These are phyloP conservation scores for Myotis myotis DNA, from an alignment of 2,797 vertebrate genomes.

Conservation along the genomic window DNA sequence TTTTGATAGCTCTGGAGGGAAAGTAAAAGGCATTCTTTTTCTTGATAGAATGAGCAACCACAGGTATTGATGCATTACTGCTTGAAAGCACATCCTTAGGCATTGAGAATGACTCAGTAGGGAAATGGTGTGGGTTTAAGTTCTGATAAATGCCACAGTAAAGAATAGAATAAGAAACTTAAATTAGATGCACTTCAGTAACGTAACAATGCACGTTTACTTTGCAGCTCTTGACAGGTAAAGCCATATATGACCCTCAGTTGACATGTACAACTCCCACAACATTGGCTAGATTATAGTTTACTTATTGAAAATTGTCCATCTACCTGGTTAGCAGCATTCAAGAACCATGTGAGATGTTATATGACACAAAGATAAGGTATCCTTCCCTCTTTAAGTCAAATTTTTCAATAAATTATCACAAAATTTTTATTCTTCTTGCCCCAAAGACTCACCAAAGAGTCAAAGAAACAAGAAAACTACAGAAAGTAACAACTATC, in stretches of 20 bases:
- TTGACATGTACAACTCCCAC: constrained; percentile 22
- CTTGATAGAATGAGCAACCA: constrained; percentile 76
- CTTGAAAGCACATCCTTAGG: constrained; percentile 84
- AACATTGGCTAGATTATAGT: constrained; percentile 54
- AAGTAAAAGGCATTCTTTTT: constrained; percentile 66
- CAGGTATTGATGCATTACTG: constrained; percentile 76
- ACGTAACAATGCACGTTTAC: constrained; percentile 48
- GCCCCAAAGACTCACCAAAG: constrained; percentile 12
- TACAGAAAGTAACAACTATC: not conserved
- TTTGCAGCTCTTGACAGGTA: constrained; percentile 56
- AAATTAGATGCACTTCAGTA: constrained; percentile 74
- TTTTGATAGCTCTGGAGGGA: constrained; percentile 82
- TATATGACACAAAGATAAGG: constrained; percentile 50
- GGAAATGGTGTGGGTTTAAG: constrained; percentile 81
- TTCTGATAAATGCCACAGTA: constrained; percentile 82
- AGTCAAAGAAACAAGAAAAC: constrained; percentile 28
- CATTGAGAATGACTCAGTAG: constrained; percentile 81
- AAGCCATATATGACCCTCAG: constrained; percentile 24
- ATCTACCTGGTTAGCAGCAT: not conserved
- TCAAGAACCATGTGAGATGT: not conserved
- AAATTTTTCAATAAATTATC: constrained; percentile 56
- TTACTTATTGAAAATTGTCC: constrained; percentile 58
- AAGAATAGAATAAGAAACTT: constrained; percentile 78
- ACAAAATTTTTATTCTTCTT: not conserved
- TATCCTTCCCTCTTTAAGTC: not conserved